Base-by-base conservation (phyloP, 1,140 invertebrate genomes). In the Pentalonia nigronervosa region DNA sequence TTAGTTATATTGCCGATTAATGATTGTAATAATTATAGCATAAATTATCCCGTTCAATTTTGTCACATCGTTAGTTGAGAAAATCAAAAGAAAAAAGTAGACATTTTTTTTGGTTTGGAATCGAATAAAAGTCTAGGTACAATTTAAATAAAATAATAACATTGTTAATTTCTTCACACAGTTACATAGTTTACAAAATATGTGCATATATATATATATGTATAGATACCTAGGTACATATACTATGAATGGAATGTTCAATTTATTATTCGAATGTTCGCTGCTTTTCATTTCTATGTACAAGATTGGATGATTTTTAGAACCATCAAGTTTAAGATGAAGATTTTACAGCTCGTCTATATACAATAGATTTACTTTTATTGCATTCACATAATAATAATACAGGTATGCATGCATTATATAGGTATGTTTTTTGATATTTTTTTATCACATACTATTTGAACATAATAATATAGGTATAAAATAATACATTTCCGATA, bases 301-400 rank as follows among this genome's bases (percentile, higher is more conserved):
- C 30, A 14, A 14, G n/a, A 76, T 76, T 17, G n/a, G 30, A 76
- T 76, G 30, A 76, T 76, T 34, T 76, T 76, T 14, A n/a, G n/a
- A 34, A 76, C 30, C 60, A 76, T n/a, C n/a, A 30, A 76, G 60
- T 76, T 76, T 76, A 76, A 76, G 30, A 76, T 76, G 60, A 76
- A 76, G 60, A n/a, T 76, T n/a, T 76, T 76, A 76, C 60, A 17
- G n/a, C 14, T 76, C 60, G 60, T 76, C n/a, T 76, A 76, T 76
- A 76, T 76, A 76, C n/a, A 76, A 76, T 76, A 76, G 60, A 76
- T 76, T 76, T 76, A 76, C n/a, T 76, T 76, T 76, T 76, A 76
- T 76, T 76, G 14, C 30, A 7, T 14, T 14, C n/a, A 30, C 14
- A 76, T 76, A 76, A n/a, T 76, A 76, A 76, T 76, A n/a, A 76